Evolutionary conservation across 2,888 invertebrate species (phyloP), one percentile per base, ranked within the genome.

Genomic region (Pachymerium ferrugineum): DNA sequence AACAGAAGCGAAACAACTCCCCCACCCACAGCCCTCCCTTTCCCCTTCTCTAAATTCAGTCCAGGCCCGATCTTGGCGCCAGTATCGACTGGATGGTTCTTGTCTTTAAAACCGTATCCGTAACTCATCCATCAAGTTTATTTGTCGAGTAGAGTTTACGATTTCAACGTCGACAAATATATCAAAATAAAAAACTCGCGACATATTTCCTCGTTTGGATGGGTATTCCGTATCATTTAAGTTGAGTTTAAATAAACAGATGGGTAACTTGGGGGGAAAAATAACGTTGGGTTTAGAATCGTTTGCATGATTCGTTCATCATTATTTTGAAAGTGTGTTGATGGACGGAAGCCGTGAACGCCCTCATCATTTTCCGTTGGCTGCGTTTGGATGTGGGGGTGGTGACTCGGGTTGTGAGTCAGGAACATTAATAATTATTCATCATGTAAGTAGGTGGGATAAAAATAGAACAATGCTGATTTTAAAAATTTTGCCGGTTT

Each of bases 41-140:
- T n/a, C n/a, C n/a, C n/a, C n/a, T n/a, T n/a, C n/a, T n/a, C 25
- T 54, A 54, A 54, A 54, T 54, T 54, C 54, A 54, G 3, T 54
- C 54, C 54, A 54, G 54, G 54, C 54, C 25, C 54, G 54, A 12
- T 54, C 54, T 10, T 54, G 54, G 54, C 54, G 54, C 54, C 54
- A 54, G 25, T 22, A 25, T 54, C 25, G 54, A 54, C 54, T 54
- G 25, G 54, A 16, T 8, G 25, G 25, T 54, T 54, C 54, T 28
- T 28, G 25, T 54, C 54, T n/a, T n/a, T n/a, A n/a, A n/a, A n/a
- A 54, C 54, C 54, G 54, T 54, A 54, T 54, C 54, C 54, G 8
- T 25, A 54, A 54, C 12, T 54, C 54, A 54, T 54, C 54, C 54
- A 54, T 54, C 54, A 54, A 54, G 25, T 22, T 14, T 54, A 54